A percentile compares a stretch with the other conserved stretches of the same genome.
phyloP scores from a whole-genome alignment of 2,888 invertebrate genomes.

The Pandemis cinnamomeana region DNA sequence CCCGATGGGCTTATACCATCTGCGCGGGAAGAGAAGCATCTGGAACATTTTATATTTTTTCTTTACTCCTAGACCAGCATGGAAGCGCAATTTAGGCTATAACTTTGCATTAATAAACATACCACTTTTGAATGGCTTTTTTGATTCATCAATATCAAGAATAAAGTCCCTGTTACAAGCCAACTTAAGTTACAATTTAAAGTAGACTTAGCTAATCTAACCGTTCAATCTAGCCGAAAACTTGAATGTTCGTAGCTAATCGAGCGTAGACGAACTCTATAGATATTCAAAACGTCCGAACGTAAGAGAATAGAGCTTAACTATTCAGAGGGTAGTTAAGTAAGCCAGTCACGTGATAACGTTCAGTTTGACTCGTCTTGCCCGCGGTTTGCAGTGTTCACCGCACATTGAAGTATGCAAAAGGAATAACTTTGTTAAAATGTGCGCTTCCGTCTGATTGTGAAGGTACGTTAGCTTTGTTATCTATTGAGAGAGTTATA shows the following conservation, averaged over 20 bases:
- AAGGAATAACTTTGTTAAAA: slow-evolving; percentile 29
- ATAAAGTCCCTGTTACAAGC: no score
- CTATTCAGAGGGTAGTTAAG: slow-evolving; percentile 23
- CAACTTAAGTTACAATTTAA: no score
- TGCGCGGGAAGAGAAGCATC: no score
- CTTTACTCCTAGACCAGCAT: no score
- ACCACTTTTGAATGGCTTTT: no score
- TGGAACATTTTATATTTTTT: no score
- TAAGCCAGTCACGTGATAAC: slow-evolving; percentile 36
- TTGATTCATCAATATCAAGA: no score
- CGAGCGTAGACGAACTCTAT: slow-evolving; percentile 7
- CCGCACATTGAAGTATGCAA: slow-evolving; percentile 16
- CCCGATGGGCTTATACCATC: no score
- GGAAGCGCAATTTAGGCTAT: no score
- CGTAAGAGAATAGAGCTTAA: slow-evolving; percentile 25
- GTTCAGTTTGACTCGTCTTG: slow-evolving; percentile 39
- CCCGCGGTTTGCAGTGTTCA: slow-evolving; percentile 29
- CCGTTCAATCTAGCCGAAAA: slow-evolving; percentile 20
- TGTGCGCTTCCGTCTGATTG: slow-evolving; percentile 7
- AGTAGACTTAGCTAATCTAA: not conserved
- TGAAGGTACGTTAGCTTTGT: not conserved
- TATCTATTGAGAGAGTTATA: not conserved
- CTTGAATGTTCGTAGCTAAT: slow-evolving; percentile 12
- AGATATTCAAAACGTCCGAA: slow-evolving; percentile 24
- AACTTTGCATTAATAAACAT: no score